Base-by-base conservation (phyloP, 2,888 invertebrate genomes). In the Cetonia aurata region DNA sequence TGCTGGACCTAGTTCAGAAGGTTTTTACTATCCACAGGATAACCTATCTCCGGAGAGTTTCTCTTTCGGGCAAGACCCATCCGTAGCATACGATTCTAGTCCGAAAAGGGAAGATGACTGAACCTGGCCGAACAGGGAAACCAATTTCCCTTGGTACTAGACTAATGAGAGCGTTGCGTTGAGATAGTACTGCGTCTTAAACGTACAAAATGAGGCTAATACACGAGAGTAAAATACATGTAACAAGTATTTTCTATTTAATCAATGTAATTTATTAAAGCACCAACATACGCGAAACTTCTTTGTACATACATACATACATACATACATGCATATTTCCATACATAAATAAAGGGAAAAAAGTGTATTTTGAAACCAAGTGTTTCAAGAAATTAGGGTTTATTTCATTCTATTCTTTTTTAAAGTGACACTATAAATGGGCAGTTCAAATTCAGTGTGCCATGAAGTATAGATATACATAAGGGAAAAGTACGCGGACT, bases 51-150 rank as follows among this genome's bases (percentile, higher is more conserved):
- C 92, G 1, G 91, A 92, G 70, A 86, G 86, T 74, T 84, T 89
- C 81, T 87, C 85, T 79, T 93, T 93, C 83, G 91, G 93, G 0
- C 92, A 93, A 0, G 93, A 93, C 73, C 87, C 88, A 76, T 85
- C 86, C 42, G 85, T 85, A 72, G 85, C 88, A 48, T 89, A 90
- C 81, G 89, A 89, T 77, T 88, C 89, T 76, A 89, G 89, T 83
- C 89, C 93, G 59, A 89, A 92, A 71, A 86, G 90, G 48, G 93
- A 93, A 84, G 92, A 93, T 72, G 93, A 94, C 89, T 94, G 93
- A 93, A 89, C 87, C 84, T 86, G 88, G 86, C 89, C 89, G 79
- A 86, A 85, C 79, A 82, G 85, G 85, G 85, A 85, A 76, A 78
- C 76, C 53, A 69, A 73, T 72, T 83, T 83, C 81, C 83, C 84